These are phyloP conservation scores for Propithecus deckenii DNA, from an alignment of 2,797 vertebrate genomes.

Conservation along the genomic window DNA sequence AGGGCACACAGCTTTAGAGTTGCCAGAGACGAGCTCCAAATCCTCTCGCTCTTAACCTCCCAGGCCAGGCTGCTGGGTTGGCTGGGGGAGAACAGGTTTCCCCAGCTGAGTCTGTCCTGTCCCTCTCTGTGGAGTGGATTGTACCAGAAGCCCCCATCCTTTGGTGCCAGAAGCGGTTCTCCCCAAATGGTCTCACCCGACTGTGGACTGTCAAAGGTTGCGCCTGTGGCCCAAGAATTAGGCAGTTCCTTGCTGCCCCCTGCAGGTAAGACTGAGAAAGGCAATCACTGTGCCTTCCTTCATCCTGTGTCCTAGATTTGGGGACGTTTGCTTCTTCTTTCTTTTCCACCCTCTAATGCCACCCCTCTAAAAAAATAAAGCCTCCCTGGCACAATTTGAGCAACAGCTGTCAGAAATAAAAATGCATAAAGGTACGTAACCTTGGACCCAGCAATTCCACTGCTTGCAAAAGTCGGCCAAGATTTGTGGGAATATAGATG, in stretches of 20 bases:
- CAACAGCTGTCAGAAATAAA: not conserved
- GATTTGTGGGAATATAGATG: not conserved
- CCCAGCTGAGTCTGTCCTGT: not conserved
- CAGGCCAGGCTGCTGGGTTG: not conserved
- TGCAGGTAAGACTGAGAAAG: not conserved
- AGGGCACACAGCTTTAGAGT: not conserved
- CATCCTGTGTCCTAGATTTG: not conserved
- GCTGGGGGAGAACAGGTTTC: not conserved
- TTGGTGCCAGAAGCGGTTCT: not conserved
- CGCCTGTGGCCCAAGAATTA: not conserved
- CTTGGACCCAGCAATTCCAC: not conserved
- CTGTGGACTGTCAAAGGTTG: not conserved
- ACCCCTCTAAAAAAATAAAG: not conserved
- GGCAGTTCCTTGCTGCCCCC: not conserved
- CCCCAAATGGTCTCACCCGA: not conserved
- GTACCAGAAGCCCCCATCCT: fast-evolving
- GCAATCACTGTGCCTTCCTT: not conserved
- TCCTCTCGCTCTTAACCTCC: not conserved
- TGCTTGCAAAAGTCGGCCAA: not conserved
- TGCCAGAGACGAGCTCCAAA: not conserved
- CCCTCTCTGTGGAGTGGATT: not conserved
- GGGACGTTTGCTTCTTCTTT: not conserved
- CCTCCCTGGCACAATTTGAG: not conserved
- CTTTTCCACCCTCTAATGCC: not conserved
- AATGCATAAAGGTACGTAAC: not conserved